Base-by-base conservation (phyloP, 2,113 vertebrate genomes). In the Petaurus breviceps region DNA sequence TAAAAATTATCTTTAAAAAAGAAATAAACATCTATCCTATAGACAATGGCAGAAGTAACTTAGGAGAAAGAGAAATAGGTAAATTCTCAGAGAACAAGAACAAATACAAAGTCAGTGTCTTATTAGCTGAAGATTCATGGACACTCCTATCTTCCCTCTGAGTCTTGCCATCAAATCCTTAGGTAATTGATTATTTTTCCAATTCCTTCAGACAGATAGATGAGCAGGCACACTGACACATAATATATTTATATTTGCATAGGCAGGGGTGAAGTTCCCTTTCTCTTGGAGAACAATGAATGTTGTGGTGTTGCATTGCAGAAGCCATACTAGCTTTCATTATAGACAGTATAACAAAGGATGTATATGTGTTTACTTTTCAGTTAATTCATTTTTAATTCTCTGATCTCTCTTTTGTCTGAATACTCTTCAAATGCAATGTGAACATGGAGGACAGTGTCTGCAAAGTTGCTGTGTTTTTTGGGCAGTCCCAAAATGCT, bases 321-420 rank as follows among this genome's bases (percentile, higher is more conserved):
- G 49, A 84, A 89, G 92, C 47, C 11, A 57, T 46, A 52, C 50
- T 55, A 97, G 94, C 22, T 96, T 98, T 97, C 14, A 77, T 77
- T 95, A 92, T 50, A 90, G 90, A 92, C 25, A 93, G 28, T 94
- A 68, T 0, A 0, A 43, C 91, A 91, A 89, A 0, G 0, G 43
- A 51, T 23, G 3, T 92, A 0, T 96, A 97, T 97, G 92, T 98
- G 97, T 98, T 96, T 96, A 91, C 37, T 46, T 95, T 94, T 94
- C 49, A 93, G 97, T 77, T 19, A n/a, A n/a, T 77, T 77, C 37
- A 77, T 37, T n/a, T 31, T n/a, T n/a, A 77, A 77, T 98, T 96
- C 43, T 23, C 91, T 95, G 37, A 16, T 24, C 57, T 98, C 37
- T n/a, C 90, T 97, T 51, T 94, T 9, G 96, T 94, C 92, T 57